Evolutionary conservation across 2,888 invertebrate species (phyloP).

Genomic region (Geotrupes spiniger): DNA sequence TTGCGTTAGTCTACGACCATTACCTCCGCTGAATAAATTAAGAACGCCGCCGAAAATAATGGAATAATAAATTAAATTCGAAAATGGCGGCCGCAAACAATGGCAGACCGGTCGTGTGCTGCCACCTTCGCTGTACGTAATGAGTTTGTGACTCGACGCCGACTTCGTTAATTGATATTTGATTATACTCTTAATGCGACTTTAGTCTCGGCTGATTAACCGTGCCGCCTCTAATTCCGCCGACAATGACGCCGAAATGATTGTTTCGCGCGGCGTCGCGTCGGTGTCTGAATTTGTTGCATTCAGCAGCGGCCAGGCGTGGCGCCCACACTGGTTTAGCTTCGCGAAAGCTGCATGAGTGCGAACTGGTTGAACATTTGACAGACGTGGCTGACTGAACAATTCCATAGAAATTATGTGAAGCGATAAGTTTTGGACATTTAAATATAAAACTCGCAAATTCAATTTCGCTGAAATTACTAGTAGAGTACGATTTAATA

Average conservation of each 20-base stretch:
- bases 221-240: conserved; percentile 41
- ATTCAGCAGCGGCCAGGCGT: neutral
- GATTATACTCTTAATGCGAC: conserved; percentile 47
- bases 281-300: conserved; percentile 18
- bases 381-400: too few species aligned
- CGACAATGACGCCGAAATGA: conserved; percentile 40
- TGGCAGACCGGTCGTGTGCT: conserved; percentile 21
- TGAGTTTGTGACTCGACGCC: conserved; percentile 26
- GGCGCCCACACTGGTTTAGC: too few species aligned
- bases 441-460: too few species aligned
- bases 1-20: too few species aligned
- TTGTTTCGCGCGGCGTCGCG: conserved; percentile 6
- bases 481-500: too few species aligned
- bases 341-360: too few species aligned
- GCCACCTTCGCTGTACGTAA: conserved; percentile 26
- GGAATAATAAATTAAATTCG: conserved; percentile 45
- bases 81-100: conserved; percentile 32
- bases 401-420: too few species aligned
- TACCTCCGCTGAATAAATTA: conserved; percentile 4
- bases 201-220: conserved; percentile 47
- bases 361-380: too few species aligned
- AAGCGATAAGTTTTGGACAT: too few species aligned
- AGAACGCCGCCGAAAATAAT: conserved; percentile 35
- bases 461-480: too few species aligned
- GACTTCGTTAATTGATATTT: conserved; percentile 47